These are phyloP conservation scores for Cyphomyrus discorhynchus DNA, from an alignment of 2,113 vertebrate species.

Conservation along the genomic window DNA sequence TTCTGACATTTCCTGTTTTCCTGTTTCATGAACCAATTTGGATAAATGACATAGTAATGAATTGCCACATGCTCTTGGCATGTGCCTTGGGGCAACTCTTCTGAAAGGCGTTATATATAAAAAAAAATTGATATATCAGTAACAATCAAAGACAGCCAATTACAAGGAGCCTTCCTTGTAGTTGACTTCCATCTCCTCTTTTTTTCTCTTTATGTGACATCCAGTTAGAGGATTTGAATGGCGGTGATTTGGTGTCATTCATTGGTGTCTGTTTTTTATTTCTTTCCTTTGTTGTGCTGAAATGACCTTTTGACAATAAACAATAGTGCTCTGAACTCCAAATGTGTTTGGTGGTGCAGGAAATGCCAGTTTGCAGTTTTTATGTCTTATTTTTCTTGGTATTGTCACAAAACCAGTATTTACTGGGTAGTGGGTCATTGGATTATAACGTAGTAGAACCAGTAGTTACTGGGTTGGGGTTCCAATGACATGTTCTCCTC, in stretches of 20 bases:
- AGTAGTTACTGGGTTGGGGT: background rate
- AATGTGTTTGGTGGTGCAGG: background rate
- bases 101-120: background rate
- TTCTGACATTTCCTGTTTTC: background rate
- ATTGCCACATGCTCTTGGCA: background rate
- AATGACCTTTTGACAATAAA: background rate
- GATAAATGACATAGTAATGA: background rate
- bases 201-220: background rate
- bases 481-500: background rate
- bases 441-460: background rate
- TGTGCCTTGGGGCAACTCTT: too few relatives aligned
- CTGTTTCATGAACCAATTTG: background rate
- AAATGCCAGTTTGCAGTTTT: background rate
- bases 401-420: background rate
- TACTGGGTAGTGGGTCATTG: background rate
- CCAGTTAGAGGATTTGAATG: background rate
- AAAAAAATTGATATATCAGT: background rate
- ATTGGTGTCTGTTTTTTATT: background rate
- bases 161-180: background rate
- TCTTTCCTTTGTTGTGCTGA: background rate
- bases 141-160: background rate
- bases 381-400: background rate
- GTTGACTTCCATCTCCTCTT: background rate
- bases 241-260: background rate
- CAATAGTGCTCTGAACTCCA: background rate